Evolutionary conservation across 2,797 vertebrate species (phyloP).

Genomic region (Rhodeus uyekii): DNA sequence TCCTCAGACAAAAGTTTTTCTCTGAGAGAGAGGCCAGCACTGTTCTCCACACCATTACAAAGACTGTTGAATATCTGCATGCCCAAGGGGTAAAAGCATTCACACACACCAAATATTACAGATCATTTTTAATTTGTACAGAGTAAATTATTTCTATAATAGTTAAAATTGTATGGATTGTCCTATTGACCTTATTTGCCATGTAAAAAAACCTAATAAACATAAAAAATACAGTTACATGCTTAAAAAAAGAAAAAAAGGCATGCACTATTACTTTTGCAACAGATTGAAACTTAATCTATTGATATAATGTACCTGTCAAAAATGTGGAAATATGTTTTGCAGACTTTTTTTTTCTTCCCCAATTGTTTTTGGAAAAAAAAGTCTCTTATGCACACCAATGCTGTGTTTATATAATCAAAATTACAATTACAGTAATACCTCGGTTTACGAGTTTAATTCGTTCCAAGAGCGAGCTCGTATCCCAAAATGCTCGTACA

Average conservation of each 20-base stretch:
- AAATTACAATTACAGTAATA: not conserved
- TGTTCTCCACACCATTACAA: constrained; percentile 81
- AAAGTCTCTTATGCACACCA: not conserved
- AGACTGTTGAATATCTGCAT: constrained; percentile 86
- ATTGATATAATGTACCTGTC: not conserved
- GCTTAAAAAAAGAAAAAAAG: not conserved
- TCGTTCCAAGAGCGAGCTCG: no score
- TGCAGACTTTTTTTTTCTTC: no score
- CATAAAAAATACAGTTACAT: not conserved
- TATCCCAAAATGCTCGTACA: no score
- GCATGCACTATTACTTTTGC: not conserved
- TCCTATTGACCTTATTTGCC: no score
- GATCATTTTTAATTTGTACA: not conserved
- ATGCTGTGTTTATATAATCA: not conserved
- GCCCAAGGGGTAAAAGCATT: constrained; percentile 81
- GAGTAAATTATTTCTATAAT: no score
- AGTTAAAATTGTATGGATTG: no score
- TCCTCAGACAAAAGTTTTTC: constrained; percentile 86
- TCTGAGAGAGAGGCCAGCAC: constrained; percentile 84
- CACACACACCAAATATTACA: not conserved
- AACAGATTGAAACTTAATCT: not conserved
- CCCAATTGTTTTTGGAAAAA: no score
- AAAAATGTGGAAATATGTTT: no score
- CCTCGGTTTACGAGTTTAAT: no score
- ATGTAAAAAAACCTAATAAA: no score